Percentiles rank a stretch among this genome's conserved stretches.
These are phyloP conservation scores for Tachuris rubrigastra DNA, from an alignment of 2,113 vertebrate genomes.

Conservation along the genomic window DNA sequence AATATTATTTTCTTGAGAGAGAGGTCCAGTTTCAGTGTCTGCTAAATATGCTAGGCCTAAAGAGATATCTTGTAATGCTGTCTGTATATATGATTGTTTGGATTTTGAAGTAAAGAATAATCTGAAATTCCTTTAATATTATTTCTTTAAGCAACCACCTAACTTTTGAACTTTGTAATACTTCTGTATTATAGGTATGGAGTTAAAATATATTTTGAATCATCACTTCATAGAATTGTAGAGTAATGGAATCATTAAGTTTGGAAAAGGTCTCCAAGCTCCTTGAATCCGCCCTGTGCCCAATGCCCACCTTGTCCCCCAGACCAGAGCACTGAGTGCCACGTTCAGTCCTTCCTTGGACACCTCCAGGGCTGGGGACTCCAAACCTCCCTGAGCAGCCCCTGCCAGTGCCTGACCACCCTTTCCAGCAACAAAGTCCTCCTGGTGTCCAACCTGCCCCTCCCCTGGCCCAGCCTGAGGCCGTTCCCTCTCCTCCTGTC, in stretches of 20 bases:
- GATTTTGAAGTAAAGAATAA: neutral
- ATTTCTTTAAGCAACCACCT: neutral
- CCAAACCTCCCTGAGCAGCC: neutral
- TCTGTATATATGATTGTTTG: neutral
- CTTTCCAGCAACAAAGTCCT: neutral
- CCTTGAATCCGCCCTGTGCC: neutral
- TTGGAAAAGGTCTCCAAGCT: rapidly evolving
- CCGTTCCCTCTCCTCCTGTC: neutral
- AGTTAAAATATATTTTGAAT: neutral
- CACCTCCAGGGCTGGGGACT: neutral
- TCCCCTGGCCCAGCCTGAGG: neutral
- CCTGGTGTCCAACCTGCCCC: neutral
- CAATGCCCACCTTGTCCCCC: neutral
- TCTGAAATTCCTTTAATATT: neutral
- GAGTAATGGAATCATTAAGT: rapidly evolving
- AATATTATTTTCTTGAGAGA: neutral
- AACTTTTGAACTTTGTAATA: neutral
- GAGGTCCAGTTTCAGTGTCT: neutral
- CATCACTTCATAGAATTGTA: neutral
- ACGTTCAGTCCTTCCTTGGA: neutral
- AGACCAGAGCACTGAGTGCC: neutral
- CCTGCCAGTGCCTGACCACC: neutral
- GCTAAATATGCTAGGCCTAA: neutral
- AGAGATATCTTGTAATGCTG: neutral
- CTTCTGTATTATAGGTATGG: neutral